A percentile compares a stretch with the other conserved stretches of the same genome.
These are phyloP conservation scores for Halichoerus grypus DNA, from an alignment of 2,113 vertebrate species.

Conservation along the genomic window DNA sequence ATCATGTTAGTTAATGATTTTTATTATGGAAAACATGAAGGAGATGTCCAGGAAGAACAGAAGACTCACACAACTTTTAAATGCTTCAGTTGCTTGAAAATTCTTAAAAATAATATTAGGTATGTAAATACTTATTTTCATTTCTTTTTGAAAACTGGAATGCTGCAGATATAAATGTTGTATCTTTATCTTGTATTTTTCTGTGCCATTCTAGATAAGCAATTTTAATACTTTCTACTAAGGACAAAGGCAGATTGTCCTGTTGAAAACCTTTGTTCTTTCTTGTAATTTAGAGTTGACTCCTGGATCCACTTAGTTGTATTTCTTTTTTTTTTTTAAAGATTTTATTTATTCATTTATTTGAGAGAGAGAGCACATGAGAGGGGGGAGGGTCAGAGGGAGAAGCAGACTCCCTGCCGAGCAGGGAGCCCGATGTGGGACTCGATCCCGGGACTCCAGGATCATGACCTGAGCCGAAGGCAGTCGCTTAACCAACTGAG, in stretches of 20 bases:
- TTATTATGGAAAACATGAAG: constrained; percentile 96
- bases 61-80: constrained; percentile 96
- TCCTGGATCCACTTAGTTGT: not conserved
- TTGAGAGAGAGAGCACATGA: too few relatives aligned
- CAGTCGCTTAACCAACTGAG: too few relatives aligned
- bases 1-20: constrained; percentile 99
- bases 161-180: not conserved
- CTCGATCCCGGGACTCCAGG: too few relatives aligned
- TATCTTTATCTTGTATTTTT: constrained; percentile 49
- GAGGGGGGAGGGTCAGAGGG: too few relatives aligned
- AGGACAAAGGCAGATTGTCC: constrained; percentile 2
- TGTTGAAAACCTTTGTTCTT: constrained; percentile 46
- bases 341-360: too few relatives aligned
- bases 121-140: constrained; percentile 83
- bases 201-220: not conserved
- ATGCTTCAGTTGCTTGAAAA: constrained; percentile 97
- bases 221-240: constrained; percentile 22
- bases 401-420: too few relatives aligned
- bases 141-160: constrained; percentile 57
- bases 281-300: constrained; percentile 35
- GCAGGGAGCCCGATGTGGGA: too few relatives aligned
- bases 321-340: not conserved
- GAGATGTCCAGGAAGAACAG: constrained; percentile 89
- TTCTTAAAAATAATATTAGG: constrained; percentile 99
- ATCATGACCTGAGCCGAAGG: too few relatives aligned